Conservation (phyloP, 2,888 invertebrate genomes). For the Eristalinus sepulchralis region DNA sequence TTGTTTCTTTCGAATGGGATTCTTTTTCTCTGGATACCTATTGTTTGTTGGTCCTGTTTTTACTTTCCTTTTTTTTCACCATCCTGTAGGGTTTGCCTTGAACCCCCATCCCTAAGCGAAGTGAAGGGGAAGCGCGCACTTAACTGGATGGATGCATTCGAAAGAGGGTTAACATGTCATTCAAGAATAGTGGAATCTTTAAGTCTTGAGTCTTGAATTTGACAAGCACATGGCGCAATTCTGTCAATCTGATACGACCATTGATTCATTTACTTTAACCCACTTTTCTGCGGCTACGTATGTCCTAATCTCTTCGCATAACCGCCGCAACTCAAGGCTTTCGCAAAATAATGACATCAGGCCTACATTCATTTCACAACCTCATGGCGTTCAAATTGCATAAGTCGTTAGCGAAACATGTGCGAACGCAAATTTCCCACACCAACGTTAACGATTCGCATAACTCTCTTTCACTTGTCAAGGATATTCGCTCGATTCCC, state of each 20-base stretch:
- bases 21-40: neutral
- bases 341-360: too few relatives aligned
- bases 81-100: neutral
- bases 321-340: too few relatives aligned
- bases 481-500: neutral
- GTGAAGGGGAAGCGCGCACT: neutral
- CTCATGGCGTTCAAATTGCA: neutral
- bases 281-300: too few relatives aligned
- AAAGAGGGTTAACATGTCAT: neutral
- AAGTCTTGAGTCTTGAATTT: neutral
- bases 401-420: neutral
- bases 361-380: neutral
- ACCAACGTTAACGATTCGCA: neutral
- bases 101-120: neutral
- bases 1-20: neutral
- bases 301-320: too few relatives aligned
- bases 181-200: neutral
- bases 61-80: neutral
- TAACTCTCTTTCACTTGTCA: neutral
- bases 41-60: neutral
- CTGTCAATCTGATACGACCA: too few relatives aligned
- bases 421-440: neutral
- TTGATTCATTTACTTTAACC: too few relatives aligned
- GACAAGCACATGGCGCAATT: neutral
- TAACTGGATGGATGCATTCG: neutral